Evolutionary conservation across 2,888 invertebrate species (phyloP), one percentile per base, ranked within the genome.

Genomic region (Ectobius pallidus): DNA sequence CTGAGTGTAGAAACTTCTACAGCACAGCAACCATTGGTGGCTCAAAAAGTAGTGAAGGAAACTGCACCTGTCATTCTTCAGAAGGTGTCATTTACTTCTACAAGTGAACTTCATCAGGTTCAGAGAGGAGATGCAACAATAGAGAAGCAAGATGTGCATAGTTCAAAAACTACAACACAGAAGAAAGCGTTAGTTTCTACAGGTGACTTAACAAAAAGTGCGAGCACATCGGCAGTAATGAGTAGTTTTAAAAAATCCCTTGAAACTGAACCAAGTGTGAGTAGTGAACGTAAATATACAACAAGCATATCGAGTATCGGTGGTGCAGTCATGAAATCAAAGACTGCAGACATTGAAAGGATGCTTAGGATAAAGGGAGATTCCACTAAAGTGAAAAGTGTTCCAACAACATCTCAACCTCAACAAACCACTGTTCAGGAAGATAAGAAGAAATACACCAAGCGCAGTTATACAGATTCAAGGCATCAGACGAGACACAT

Each of bases 341-440:
- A 89, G 81, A 90, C 90, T 0, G 90, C 89, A 0, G 90, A 90
- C 78, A 90, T 90, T 78, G 90, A 90, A 78, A 84, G 87, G 77
- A 87, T 89, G 80, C 70, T 75, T 3, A 73, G 73, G 55, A 67
- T 74, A 73, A 72, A 72, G 46, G 73, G 22, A 22, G 52, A 34
- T 39, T 18, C 52, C 22, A n/a, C 30, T 11, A 42, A 46, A 30
- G 52, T 20, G 4, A 46, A 52, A 20, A 18, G 16, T 30, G 30
- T 25, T 30, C n/a, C n/a, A n/a, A 22, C 49, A 32, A 11, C 27
- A 71, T 78, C 3, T 69, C 77, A 3, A 77, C 78, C 14, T 76
- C 79, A 18, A 75, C 79, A 9, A 78, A 7, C 84, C 83, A 0
- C 81, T 83, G 83, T 83, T 75, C 84, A 84, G 77, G 86, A 86